Base-by-base conservation (phyloP, 1,140 invertebrate genomes). In the Dendrolimus kikuchii region DNA sequence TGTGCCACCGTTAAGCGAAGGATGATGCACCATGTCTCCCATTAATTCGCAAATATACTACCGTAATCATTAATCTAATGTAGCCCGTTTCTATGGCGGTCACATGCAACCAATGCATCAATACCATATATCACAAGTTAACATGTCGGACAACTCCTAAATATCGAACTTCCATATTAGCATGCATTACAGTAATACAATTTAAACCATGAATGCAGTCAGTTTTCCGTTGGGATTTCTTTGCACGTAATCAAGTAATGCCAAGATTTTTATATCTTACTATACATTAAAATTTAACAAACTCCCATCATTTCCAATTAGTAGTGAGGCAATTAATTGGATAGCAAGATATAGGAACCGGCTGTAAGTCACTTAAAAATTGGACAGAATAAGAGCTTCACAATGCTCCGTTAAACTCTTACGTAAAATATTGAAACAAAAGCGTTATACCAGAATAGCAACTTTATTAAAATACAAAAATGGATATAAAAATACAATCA, bases 381-480 rank as follows among this genome's bases (percentile, higher is more conserved):
- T 23, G 23, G 23, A 23, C 23, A 23, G 23, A 23, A 23, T 23
- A 2, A 23, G n/a, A 23, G 23, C 1, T 23, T 23, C 23, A 23
- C 23, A 23, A 23, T 23, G 23, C 23, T 23, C 23, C 23, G 23
- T 23, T 23, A 23, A 23, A 23, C 23, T 23, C 23, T 23, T 53
- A 7, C 47, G 49, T 56, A 39, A 7, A 44, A 53, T 66, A 82
- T 74, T 73, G 55, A 85, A 81, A 81, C 75, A 67, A 77, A 46
- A 59, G 55, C 50, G 46, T 44, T 77, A 74, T 73, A 23, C 72
- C 80, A 82, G 78, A 82, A 86, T 84, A 84, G 81, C 77, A 86
- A 83, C 79, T 86, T 86, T 86, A 86, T 86, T 77, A 84, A 86
- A 82, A 84, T 81, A 86, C 79, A 86, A 84, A 85, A 59, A 81